Conservation (phyloP, 2,888 invertebrate genomes). For the Colletes collaris region DNA sequence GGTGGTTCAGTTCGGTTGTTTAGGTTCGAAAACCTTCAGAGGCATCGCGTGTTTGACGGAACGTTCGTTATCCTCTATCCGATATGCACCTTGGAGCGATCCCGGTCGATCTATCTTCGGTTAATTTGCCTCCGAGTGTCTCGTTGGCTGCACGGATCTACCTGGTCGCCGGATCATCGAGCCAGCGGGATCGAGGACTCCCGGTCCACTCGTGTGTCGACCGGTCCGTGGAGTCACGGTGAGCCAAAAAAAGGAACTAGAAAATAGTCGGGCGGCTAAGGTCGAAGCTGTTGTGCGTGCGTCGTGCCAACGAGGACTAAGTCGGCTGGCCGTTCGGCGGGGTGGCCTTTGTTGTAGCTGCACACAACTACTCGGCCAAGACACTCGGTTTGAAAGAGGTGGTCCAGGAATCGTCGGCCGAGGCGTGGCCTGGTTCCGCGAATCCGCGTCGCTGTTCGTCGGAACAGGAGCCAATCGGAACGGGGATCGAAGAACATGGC, state of each 20-base stretch:
- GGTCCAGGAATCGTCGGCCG: constrained; percentile 54
- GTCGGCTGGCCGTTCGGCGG: constrained; percentile 70
- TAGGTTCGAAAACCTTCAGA: too few relatives aligned
- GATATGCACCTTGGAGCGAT: not conserved
- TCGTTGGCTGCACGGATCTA: not conserved
- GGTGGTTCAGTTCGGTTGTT: too few relatives aligned
- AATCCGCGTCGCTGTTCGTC: constrained; percentile 64
- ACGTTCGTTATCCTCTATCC: not conserved
- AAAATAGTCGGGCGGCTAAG: constrained; percentile 38
- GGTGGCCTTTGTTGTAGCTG: constrained; percentile 72
- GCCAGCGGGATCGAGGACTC: not conserved
- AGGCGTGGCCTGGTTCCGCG: constrained; percentile 73
- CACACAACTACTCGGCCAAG: constrained; percentile 66
- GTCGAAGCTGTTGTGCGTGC: constrained; percentile 73
- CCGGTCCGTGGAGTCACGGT: constrained; percentile 9
- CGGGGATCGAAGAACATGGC: constrained; percentile 77
- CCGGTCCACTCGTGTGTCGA: not conserved
- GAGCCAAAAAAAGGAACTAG: constrained; percentile 9
- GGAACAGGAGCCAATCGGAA: constrained; percentile 69
- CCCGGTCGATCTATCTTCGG: not conserved
- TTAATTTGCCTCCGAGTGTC: not conserved
- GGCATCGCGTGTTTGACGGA: too few relatives aligned
- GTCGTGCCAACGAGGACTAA: constrained; percentile 79
- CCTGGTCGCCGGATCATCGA: constrained; percentile 13
- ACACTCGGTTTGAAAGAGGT: constrained; percentile 66